Percentiles rank a stretch among this genome's conserved stretches.
phyloP scores from a whole-genome alignment of 2,113 vertebrate genomes.

The Gasterosteus aculeatus region DNA sequence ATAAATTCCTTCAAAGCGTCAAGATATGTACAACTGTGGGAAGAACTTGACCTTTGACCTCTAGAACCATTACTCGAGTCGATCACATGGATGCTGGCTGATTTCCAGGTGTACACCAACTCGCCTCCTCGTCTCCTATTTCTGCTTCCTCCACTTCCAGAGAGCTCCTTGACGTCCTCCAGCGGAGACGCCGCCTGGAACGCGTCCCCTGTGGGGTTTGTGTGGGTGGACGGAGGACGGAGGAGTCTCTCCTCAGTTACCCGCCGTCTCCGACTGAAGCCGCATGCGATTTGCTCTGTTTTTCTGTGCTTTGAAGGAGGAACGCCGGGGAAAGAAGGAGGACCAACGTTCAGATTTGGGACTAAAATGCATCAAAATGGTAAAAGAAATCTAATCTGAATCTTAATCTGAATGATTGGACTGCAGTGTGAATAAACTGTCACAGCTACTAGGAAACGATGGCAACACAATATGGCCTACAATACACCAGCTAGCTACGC shows the following conservation, averaged over 20 bases:
- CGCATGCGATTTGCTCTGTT: conserved; percentile 19
- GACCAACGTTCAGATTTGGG: not conserved
- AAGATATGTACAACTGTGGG: not conserved
- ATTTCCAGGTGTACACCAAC: too few relatives aligned
- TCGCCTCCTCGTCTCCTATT: conserved; percentile 34
- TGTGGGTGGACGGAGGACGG: conserved; percentile 40
- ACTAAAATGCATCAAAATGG: not conserved
- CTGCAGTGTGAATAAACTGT: not conserved
- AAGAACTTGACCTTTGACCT: too few relatives aligned
- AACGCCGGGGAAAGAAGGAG: not conserved
- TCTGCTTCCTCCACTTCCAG: conserved; percentile 47
- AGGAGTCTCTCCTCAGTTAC: conserved; percentile 24
- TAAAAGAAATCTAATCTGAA: not conserved
- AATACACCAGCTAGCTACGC: not conserved
- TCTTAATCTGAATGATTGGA: not conserved
- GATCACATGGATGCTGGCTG: too few relatives aligned
- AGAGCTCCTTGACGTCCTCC: conserved; percentile 21
- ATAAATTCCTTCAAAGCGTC: not conserved
- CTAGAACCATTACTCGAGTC: not conserved
- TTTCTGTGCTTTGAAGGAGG: conserved; percentile 21
- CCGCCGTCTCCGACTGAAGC: conserved; percentile 31
- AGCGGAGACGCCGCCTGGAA: not conserved
- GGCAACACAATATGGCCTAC: not conserved
- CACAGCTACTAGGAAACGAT: not conserved
- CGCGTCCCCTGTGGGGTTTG: conserved; percentile 48